These are phyloP conservation scores for Centropus bengalensis DNA, from an alignment of 2,113 vertebrate genomes.

Conservation along the genomic window DNA sequence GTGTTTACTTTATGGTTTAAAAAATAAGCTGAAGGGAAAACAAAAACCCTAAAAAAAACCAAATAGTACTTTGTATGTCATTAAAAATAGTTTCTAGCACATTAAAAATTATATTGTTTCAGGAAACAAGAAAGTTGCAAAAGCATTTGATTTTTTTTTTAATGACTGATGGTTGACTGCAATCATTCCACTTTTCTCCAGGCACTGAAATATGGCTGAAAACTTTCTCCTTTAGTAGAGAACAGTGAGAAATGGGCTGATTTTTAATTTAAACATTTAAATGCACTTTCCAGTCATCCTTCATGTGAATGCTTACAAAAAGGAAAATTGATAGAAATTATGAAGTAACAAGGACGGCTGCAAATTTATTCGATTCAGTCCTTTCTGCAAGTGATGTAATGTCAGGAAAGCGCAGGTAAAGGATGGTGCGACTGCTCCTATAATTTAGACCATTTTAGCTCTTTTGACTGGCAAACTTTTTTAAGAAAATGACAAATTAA, in stretches of 20 bases:
- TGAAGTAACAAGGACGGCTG: background rate
- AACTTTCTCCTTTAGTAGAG: background rate
- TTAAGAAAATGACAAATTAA: background rate
- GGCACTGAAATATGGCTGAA: background rate
- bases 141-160: background rate
- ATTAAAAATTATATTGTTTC: constrained; percentile 46
- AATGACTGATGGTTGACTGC: constrained; percentile 23
- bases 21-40: constrained; percentile 67
- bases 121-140: constrained; percentile 28
- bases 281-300: background rate
- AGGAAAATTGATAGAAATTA: background rate
- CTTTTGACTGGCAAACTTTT: background rate
- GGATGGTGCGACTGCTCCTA: background rate
- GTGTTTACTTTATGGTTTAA: constrained; percentile 66
- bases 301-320: background rate
- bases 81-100: constrained; percentile 50
- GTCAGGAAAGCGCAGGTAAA: background rate
- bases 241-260: background rate
- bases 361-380: background rate
- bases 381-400: background rate
- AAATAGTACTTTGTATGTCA: constrained; percentile 65
- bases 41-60: constrained; percentile 8
- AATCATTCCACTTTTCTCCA: background rate
- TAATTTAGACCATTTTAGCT: background rate
- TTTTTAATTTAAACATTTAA: background rate